Evolutionary conservation across 2,797 vertebrate genomes (phyloP).

Genomic region (Adelosebastes latens): DNA sequence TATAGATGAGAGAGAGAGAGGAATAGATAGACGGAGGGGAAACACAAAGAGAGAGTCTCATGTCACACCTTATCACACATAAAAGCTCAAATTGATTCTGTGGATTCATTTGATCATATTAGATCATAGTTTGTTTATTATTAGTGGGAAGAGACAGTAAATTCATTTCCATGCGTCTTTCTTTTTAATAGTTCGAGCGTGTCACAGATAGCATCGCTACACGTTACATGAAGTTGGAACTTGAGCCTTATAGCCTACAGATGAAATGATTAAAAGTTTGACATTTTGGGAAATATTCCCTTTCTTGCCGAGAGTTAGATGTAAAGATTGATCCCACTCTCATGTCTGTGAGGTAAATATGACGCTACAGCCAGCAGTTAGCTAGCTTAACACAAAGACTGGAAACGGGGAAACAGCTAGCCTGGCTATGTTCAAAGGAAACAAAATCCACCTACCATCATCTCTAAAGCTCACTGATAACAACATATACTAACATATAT

Average conservation of each 20-base stretch:
- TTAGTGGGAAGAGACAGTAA: not conserved
- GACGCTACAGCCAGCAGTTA: not conserved
- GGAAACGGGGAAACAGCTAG: not conserved
- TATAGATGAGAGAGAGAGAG: conserved; percentile 15
- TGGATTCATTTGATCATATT: not conserved
- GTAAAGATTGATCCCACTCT: not conserved
- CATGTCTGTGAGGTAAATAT: not conserved
- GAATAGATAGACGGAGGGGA: not conserved
- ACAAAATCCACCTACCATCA: not conserved
- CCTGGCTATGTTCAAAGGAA: not conserved
- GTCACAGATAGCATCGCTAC: not conserved
- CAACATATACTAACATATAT: no score
- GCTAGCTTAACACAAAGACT: not conserved
- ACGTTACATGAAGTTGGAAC: not conserved
- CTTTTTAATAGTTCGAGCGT: not conserved
- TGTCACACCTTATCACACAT: not conserved
- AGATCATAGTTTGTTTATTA: not conserved
- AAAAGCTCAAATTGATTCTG: not conserved
- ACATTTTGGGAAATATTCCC: not conserved
- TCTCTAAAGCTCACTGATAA: not conserved
- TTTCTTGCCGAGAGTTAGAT: not conserved
- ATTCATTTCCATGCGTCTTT: not conserved
- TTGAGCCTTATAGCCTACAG: not conserved
- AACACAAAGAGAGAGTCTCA: not conserved
- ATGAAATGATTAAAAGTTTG: not conserved